Base-by-base conservation (phyloP, 2,888 invertebrate species). In the Xestia ashworthii region DNA sequence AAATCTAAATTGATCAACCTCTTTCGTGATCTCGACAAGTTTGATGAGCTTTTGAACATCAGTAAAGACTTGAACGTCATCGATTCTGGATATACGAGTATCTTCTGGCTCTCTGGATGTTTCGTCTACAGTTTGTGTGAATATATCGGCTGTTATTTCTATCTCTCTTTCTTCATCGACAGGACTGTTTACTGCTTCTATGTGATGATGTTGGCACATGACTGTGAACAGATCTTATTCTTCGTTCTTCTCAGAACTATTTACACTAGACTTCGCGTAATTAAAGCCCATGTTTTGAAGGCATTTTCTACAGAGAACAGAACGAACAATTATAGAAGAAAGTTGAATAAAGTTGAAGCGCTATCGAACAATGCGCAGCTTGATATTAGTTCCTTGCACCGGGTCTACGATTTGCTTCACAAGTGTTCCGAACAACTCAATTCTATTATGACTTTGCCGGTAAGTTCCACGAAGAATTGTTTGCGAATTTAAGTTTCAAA, bases 401-500 rank as follows among this genome's bases (percentile, higher is more conserved):
- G 88, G 81, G 90, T 90, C 16, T 95, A 95, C 82, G 95, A 95
- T 81, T 85, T 92, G 71, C 88, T 95, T 79, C 93, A 95, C 83
- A 92, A 92, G 81, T 94, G 93, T 83, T 91, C 94, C 3, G 90
- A 92, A 67, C 90, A 93, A 86, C 90, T 95, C 1, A 95, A 94
- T 83, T 89, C 89, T 22, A 84, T 93, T n/a, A 94, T 95, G 92
- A 92, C 91, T 88, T 88, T 95, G 48, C 92, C 94, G 89, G 95
- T 96, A 91, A 88, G 90, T 87, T 84, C 78, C 78, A 75, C 66
- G 75, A 74, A 70, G 68, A 78, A 78, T 67, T 78, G 68, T 80
- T 75, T 74, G 44, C 22, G n/a, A 80, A 66, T 74, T 71, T 12
- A 65, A 74, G 44, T 74, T 71, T 58, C 0, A 41, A 80, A 25